Evolutionary conservation across 2,797 vertebrate species (phyloP), one percentile per base, ranked within the genome.

Genomic region (Pantherophis alleghaniensis): DNA sequence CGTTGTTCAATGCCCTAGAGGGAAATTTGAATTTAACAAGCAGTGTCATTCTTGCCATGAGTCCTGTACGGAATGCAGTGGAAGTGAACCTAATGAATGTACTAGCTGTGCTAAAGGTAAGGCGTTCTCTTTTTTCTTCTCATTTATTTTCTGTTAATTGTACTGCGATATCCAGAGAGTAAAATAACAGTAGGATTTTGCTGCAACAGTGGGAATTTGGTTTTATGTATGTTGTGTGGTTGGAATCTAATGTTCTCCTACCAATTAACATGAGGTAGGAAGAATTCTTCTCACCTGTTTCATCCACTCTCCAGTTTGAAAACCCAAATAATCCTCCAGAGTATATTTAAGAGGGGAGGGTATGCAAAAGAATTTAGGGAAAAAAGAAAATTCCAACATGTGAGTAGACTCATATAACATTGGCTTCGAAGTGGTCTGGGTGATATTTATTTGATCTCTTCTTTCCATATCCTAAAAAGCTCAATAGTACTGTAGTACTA

Each of bases 71-170:
- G 96, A 97, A 37, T 99, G 99, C 95, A 97, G 88, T 37, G 98
- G 98, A 90, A 98, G 97, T 22, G 98, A 98, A 56, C 98, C 98
- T 60, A 97, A 98, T 94, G 97, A 97, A 96, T 99, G 99, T 87
- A 98, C 97, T 53, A 90, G 97, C 92, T 99, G 99, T 95, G 97
- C 98, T 94, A 97, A 79, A 98, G 99, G 99, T 99, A 97, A 98
- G 97, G 57, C 79, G 5, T 83, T 83, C 37, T 86, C 7, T 59
- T 47, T 86, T 91, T 11, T 7, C 32, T 47, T 74, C 5, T 2
- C 37, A 0, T 0, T 83, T 86, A 69, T 32, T 18, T 89, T 1
- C 55, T 20, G n/a, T 10, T 66, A 91, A 4, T 24, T 94, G 88
- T 79, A 59, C 47, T 14, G 94, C 16, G 60, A 90, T 56, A 16